A percentile compares a stretch with the other conserved stretches of the same genome.
Evolutionary conservation across 1,140 invertebrate genomes (phyloP).

Genomic region (Sarcophaga peregrina): DNA sequence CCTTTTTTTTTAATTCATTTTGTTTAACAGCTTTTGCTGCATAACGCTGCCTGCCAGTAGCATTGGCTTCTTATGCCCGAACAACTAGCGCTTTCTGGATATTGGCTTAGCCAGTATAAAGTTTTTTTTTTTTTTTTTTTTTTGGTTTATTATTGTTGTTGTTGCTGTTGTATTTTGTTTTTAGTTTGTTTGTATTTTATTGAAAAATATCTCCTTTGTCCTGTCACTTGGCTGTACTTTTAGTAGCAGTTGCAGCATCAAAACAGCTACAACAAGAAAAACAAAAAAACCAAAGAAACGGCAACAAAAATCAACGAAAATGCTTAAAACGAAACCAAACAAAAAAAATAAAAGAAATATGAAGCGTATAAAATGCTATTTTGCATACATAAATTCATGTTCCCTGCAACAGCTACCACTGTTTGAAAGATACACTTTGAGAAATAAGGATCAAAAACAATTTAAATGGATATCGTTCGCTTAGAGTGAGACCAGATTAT

Average conservation of each 20-base stretch:
- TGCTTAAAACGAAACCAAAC: neutral
- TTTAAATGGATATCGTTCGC: too few species aligned
- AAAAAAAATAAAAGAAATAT: constrained; percentile 21
- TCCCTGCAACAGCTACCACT: neutral
- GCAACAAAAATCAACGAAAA: neutral
- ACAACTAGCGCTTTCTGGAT: too few species aligned
- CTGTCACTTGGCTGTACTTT: constrained; percentile 44
- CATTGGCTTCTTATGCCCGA: too few species aligned
- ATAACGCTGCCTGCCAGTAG: too few species aligned
- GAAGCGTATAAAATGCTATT: constrained; percentile 43
- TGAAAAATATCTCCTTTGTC: constrained; percentile 47
- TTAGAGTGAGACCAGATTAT: too few species aligned
- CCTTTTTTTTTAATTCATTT: too few species aligned
- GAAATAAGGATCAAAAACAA: too few species aligned
- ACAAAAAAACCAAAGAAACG: neutral
- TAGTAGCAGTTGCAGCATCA: constrained; percentile 3
- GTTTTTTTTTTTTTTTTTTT: too few species aligned
- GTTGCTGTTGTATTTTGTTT: neutral
- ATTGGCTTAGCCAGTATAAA: too few species aligned
- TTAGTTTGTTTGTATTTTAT: neutral
- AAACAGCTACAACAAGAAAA: constrained; percentile 27
- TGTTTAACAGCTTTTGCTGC: too few species aligned
- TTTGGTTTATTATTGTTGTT: neutral
- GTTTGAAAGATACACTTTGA: neutral
- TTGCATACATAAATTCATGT: constrained; percentile 49